Evolutionary conservation across 2,113 vertebrate species (phyloP).

Genomic region (Mohoua ochrocephala): DNA sequence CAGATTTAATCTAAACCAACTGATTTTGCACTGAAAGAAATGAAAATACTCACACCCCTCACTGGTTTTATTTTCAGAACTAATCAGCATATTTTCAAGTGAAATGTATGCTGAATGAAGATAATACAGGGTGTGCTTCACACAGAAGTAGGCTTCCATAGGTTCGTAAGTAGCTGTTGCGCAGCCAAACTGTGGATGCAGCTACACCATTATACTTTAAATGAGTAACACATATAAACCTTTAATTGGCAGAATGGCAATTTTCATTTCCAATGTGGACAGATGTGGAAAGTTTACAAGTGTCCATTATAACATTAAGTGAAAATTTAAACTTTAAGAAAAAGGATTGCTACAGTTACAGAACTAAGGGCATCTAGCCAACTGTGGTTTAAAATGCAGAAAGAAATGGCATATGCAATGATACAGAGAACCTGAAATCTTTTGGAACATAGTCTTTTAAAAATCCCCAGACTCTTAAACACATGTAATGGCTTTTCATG

Average conservation of each 20-base stretch:
- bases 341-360: neutral
- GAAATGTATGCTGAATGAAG: neutral
- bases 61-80: neutral
- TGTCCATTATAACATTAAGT: neutral
- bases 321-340: neutral
- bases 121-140: neutral
- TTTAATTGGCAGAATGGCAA: neutral
- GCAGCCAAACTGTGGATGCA: neutral
- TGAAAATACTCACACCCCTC: neutral
- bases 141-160: neutral
- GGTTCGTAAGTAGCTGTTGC: neutral
- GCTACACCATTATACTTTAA: neutral
- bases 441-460: neutral
- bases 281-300: neutral
- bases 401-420: neutral
- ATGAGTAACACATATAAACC: neutral
- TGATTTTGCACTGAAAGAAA: neutral
- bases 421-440: neutral
- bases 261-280: neutral
- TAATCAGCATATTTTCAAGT: neutral
- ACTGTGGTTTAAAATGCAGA: neutral
- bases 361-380: neutral
- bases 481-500: neutral
- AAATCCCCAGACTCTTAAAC: neutral
- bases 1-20: neutral